phyloP scores from a whole-genome alignment of 2,797 vertebrate species.

The Chelonia mydas region DNA sequence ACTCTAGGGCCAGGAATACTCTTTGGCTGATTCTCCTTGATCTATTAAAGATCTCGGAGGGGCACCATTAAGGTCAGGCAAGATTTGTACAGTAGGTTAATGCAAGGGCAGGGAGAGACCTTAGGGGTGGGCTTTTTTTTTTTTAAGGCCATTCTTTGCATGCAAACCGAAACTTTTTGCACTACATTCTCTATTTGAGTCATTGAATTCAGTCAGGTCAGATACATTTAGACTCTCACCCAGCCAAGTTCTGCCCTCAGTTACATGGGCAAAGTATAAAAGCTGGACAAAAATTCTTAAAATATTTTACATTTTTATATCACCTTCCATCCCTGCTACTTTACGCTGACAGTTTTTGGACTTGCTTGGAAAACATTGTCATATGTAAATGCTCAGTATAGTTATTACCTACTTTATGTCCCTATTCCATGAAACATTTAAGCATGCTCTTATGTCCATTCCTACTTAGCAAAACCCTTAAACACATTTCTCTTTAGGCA shows the following conservation, averaged over 20 bases:
- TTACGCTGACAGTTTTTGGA: conserved; percentile 4
- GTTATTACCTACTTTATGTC: conserved; percentile 51
- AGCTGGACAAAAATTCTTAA: not conserved
- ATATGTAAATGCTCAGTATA: conserved; percentile 41
- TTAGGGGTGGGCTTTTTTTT: not conserved
- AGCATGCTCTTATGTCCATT: not conserved
- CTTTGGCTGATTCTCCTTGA: conserved; percentile 42
- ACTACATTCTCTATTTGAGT: conserved; percentile 14
- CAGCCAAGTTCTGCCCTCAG: no score
- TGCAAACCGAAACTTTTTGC: not conserved
- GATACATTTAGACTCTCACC: not conserved
- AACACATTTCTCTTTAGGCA: conserved; percentile 5
- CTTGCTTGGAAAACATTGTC: not conserved
- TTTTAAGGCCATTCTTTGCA: conserved; percentile 39
- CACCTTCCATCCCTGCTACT: not conserved
- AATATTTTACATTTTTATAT: conserved; percentile 1
- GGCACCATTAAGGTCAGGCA: not conserved
- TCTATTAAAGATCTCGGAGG: conserved; percentile 16
- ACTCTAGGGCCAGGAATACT: conserved; percentile 23
- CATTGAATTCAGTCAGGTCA: not conserved
- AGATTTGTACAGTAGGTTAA: conserved; percentile 56
- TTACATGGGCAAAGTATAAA: no score
- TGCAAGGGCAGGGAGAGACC: not conserved
- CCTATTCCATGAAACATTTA: not conserved
- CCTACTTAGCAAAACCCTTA: conserved; percentile 23